Evolutionary conservation across 2,888 invertebrate species (phyloP), one percentile per base, ranked within the genome.

Genomic region (Monochamus alternatus): DNA sequence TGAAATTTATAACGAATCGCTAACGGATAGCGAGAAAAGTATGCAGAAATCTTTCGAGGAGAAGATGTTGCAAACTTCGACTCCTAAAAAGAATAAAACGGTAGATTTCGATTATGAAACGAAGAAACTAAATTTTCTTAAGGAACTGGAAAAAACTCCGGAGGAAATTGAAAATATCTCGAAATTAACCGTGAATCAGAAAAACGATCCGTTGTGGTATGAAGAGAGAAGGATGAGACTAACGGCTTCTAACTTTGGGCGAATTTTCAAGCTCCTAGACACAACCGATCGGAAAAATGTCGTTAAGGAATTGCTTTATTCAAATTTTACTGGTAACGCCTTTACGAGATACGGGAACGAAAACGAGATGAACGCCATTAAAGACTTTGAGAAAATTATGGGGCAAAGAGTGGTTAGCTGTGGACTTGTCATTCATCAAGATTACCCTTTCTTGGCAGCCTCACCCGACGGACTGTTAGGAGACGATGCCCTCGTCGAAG

Each of bases 161-260:
- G 71, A 78, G 22, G 81, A 84, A 67, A 81, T 82, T 5, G 75
- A 79, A 7, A 60, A 66, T 44, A 77, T 83, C n/a, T 77, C 78
- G 2, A 65, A 73, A 14, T 32, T 80, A 4, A 85, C 85, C 1
- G 47, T 72, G 51, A 76, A 80, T 30, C 85, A 85, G 75, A 77
- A 74, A 9, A 75, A 81, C 62, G 70, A 76, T 65, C 80, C 80
- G 0, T 31, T 83, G 12, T 86, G 86, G 85, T 79, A 74, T 44
- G 75, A 77, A 47, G 86, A 86, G 74, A 74, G 86, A 55, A 80
- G 65, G 38, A 84, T 84, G 62, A 78, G 86, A 30, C 67, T 86
- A 3, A 86, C 86, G 12, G 85, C 86, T 5, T 86, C 86, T 0
- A 84, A 83, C 80, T 86, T 86, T 64, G 86, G 85, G 12, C 73